Evolutionary conservation across 1,140 invertebrate species (phyloP), one percentile per base, ranked within the genome.

Genomic region (Cepaea nemoralis): DNA sequence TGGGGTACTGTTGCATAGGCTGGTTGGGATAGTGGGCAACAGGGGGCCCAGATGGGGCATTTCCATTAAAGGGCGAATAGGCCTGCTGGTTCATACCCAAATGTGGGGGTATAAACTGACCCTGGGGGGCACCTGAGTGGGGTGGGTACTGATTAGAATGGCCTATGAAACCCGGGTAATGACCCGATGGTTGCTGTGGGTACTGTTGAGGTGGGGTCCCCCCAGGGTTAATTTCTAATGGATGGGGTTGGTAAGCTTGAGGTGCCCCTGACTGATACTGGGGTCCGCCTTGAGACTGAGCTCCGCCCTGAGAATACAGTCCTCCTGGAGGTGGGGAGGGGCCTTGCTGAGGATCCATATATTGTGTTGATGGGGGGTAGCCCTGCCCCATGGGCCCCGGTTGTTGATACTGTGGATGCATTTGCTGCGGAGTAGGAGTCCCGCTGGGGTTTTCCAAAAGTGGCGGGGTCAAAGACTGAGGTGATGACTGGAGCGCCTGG

Each of bases 141-240:
- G 70, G 71, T 10, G 37, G 82, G 70, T 69, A 69, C 33, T 70
- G 66, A n/a, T 48, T 66, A 10, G 63, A 55, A 45, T 81, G 69
- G 70, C 48, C 37, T 6, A 78, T 78, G 37, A 45, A 80, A 42
- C 31, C 42, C 22, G 66, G 45, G 24, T 69, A 48, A 33, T 82
- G 42, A 35, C 40, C 42, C 16, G 73, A 33, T 8, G 35, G 74
- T n/a, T 55, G 59, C 8, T 67, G 59, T 35, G 74, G 63, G 27
- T 50, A 69, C 55, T 69, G 63, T 40, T 80, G 78, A 71, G 37
- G n/a, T 22, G 67, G 59, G 22, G 66, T 37, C 6, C 50, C 55
- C 22, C 77, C 63, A 5, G 67, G 77, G 39, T 24, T 48, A 24
- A 67, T 42, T 5, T 63, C 59, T 37, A 79, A 42, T 10, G 77